Evolutionary conservation across 2,888 invertebrate species (phyloP), one percentile per base, ranked within the genome.

Genomic region (Adela reaumurella): DNA sequence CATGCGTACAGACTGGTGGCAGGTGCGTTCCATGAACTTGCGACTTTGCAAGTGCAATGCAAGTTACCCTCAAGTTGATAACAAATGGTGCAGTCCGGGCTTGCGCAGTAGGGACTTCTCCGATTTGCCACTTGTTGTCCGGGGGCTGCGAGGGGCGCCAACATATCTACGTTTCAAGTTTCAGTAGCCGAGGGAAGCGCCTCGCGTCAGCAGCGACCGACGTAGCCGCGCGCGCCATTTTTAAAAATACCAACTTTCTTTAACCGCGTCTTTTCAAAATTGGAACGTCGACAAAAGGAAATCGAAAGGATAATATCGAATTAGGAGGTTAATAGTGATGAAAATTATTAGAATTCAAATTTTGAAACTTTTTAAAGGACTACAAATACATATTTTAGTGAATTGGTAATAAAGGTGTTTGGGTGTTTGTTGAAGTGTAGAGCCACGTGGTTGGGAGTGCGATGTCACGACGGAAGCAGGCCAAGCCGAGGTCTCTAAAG

Each of bases 391-490:
- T 24, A 8, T 24, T 24, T 24, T 24, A 24, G 8, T 4, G 24
- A 24, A 24, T 48, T 29, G 46, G 19, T 24, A 17, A 35, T n/a
- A n/a, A 18, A 46, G 50, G 44, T 17, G 18, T 11, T 24, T 49
- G 46, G 52, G 43, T 47, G 14, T n/a, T 45, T n/a, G n/a, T 10
- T 20, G 24, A 46, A 45, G 17, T n/a, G 17, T 42, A 20, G 19
- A 35, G 35, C 35, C 35, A 35, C 52, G 51, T 56, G 47, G 44
- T 52, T 51, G 53, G 52, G 49, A 54, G 54, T 50, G 65, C 58
- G 55, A 83, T 87, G 87, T 86, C 87, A 57, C 81, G 87, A 58
- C 79, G 87, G 60, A 87, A 87, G 67, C 87, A 87, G 65, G 86
- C 86, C 44, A 87, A 87, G 62, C 87, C 87, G 55, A 81, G 87